Percentiles rank a stretch among this genome's conserved stretches.
These are phyloP conservation scores for Noctua comes DNA, from an alignment of 2,888 invertebrate genomes.

Conservation along the genomic window DNA sequence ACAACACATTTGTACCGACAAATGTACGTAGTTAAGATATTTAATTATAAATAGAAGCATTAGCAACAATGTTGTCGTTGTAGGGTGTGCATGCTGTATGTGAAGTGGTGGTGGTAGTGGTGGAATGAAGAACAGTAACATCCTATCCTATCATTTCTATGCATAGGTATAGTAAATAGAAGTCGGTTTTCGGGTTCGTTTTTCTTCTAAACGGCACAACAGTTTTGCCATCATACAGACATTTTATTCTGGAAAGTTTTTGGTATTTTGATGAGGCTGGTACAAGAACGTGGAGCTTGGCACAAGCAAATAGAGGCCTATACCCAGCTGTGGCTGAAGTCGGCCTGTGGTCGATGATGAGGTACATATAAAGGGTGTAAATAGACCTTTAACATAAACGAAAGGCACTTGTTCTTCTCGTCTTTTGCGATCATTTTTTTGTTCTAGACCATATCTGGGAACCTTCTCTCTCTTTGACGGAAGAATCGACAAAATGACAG, in stretches of 20 bases:
- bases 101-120: too few species aligned
- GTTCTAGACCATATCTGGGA: too few species aligned
- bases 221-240: not conserved
- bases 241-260: not conserved
- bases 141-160: not conserved
- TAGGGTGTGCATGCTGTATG: not conserved
- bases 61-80: not conserved
- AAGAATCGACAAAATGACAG: too few species aligned
- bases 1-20: not conserved
- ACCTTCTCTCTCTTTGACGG: too few species aligned
- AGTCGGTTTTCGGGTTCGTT: not conserved
- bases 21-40: not conserved
- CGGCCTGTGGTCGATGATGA: too few species aligned
- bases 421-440: too few species aligned
- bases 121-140: not conserved
- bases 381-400: too few species aligned
- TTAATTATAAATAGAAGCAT: not conserved
- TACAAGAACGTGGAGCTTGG: too few species aligned
- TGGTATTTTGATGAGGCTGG: not conserved
- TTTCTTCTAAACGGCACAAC: not conserved
- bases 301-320: too few species aligned
- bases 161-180: not conserved
- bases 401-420: too few species aligned
- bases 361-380: not conserved
- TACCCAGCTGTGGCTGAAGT: too few species aligned